Evolutionary conservation across 2,888 invertebrate genomes (phyloP), one percentile per base, ranked within the genome.

Genomic region (Leptura quadrifasciata): DNA sequence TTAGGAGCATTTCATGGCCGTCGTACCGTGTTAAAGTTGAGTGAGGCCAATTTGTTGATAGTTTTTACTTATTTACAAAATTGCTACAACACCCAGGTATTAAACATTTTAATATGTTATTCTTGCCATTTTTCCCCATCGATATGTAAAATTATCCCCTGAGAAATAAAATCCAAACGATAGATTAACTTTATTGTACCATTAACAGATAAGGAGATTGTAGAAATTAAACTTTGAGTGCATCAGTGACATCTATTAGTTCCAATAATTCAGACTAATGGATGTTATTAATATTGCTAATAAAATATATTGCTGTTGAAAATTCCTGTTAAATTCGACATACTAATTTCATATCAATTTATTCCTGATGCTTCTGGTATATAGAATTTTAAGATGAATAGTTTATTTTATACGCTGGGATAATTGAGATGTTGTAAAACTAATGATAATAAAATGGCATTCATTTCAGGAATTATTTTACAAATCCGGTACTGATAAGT

Each of bases 361-460:
- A 17, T 57, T 31, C 57, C 57, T 68, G 35, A 52, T 27, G 55
- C 57, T 31, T 57, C 20, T 55, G 31, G 57, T 20, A 54, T 27
- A 10, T 15, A 31, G 68, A 68, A 68, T 68, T 68, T 68, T 54
- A 31, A 31, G 54, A 57, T 54, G 35, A 31, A 20, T 54, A 20
- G 52, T 65, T 65, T 47, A 52, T 20, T 47, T 65, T 52, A 65
- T 20, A 47, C 24, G 1, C 15, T 9, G 20, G 2, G 65, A 52
- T 67, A 67, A 68, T 68, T 68, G 57, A 68, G 68, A 68, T 31
- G 54, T 68, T 31, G 2, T 21, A n/a, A 67, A 67, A 54, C 4
- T 24, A n/a, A 21, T 24, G 24, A 31, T 21, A 64, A 67, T 67
- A 67, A 54, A 67, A 60, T 9, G 24, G 15, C 2, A 27, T 15